Evolutionary conservation across 2,888 invertebrate genomes (phyloP), one percentile per base, ranked within the genome.

Genomic region (Philereme transversata): DNA sequence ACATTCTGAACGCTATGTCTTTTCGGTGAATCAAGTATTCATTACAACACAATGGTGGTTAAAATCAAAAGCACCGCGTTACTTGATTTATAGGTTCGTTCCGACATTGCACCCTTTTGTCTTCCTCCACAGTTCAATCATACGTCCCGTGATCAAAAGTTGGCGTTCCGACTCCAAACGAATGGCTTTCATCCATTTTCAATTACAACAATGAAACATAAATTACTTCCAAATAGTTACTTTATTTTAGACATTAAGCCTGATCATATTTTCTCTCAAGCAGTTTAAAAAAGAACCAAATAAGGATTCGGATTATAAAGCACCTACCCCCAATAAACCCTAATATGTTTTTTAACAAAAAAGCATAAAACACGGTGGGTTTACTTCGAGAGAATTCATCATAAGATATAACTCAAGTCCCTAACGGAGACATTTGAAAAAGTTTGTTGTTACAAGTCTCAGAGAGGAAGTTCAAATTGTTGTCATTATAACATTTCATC

Each of bases 41-140:
- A 71, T 72, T 82, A 78, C 73, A 76, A 81, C 82, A 86, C 85
- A 86, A 85, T 82, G 74, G 81, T 78, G 75, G 77, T 76, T 80
- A 79, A 78, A 82, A 86, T 84, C 80, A 81, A 85, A 86, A 80
- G 81, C 74, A 76, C 70, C 75, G 84, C 82, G 86, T 83, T 77
- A 75, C 80, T 83, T 86, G 84, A 87, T 86, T 87, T 85, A 87
- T 86, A 77, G 70, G 76, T 70, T 54, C 71, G 79, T 80, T 75
- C 77, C 72, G 75, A 76, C 79, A 79, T 75, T 71, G 76, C 76
- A 76, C 78, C 76, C 81, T 85, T 84, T 84, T 80, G 84, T 78
- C 79, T 76, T 79, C 76, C 74, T 70, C 68, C 72, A 71, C 75
- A 77, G 75, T 78, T 79, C 77, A 75, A 79, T 82, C 82, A 77